Conservation (phyloP, 2,888 invertebrate genomes). For the Julus scandinavius region DNA sequence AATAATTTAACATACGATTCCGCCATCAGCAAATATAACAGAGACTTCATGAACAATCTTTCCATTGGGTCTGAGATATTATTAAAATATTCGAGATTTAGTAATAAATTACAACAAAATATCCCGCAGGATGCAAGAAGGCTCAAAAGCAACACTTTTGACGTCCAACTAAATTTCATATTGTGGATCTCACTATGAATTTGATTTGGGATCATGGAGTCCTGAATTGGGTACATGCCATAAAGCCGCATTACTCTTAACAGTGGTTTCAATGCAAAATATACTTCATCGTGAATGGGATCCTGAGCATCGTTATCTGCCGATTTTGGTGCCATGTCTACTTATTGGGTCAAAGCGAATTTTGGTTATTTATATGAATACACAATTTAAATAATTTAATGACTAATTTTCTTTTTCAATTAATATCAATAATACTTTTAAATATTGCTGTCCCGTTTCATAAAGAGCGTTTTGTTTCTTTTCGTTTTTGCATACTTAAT, state of each 20-base stretch:
- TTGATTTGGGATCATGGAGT: background rate
- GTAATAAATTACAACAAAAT: no score
- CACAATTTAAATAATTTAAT: background rate
- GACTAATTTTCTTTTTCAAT: background rate
- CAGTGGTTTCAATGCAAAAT: background rate
- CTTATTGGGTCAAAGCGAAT: background rate
- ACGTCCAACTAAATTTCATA: no score
- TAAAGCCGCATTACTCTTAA: background rate
- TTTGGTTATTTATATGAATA: background rate
- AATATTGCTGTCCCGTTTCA: no score
- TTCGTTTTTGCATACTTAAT: no score
- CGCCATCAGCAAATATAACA: background rate
- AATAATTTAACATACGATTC: background rate
- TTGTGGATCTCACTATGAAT: background rate
- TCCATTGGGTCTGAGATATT: no score
- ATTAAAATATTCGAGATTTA: no score
- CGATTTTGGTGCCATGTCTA: background rate
- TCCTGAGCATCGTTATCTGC: background rate
- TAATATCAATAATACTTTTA: no score
- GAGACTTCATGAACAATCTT: no score
- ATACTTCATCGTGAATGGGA: background rate
- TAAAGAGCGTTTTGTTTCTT: no score
- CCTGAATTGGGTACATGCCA: background rate
- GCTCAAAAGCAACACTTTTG: no score
- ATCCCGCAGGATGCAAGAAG: no score